These are phyloP conservation scores for Chaenocephalus aceratus DNA, from an alignment of 2,113 vertebrate species.

Conservation along the genomic window DNA sequence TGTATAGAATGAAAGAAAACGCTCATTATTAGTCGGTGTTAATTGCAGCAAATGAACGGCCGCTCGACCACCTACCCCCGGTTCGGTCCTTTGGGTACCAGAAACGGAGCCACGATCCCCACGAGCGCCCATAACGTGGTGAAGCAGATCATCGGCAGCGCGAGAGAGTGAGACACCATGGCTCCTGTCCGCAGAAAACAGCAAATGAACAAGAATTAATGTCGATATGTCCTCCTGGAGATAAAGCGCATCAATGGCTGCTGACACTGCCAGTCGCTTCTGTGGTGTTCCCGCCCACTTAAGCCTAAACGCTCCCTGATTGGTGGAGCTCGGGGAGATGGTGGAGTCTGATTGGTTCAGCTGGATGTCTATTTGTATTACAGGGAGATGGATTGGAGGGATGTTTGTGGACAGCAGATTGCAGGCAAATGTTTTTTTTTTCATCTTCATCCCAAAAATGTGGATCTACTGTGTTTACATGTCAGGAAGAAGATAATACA, in stretches of 20 bases:
- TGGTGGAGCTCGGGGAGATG: not conserved
- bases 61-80: constrained; percentile 86
- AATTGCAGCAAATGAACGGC: constrained; percentile 2
- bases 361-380: constrained; percentile 38
- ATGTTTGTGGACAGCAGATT: constrained; percentile 11
- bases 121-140: constrained; percentile 95
- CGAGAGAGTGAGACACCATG: constrained; percentile 94
- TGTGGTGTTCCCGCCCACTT: constrained; percentile 23
- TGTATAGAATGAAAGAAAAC: not conserved
- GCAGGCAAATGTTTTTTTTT: not conserved
- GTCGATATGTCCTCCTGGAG: constrained; percentile 11
- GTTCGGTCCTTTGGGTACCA: constrained; percentile 97
- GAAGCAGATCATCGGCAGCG: constrained; percentile 94
- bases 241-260: constrained; percentile 65
- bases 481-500: not conserved
- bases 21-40: not conserved
- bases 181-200: constrained; percentile 3
- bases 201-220: not conserved
- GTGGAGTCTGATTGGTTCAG: constrained; percentile 46
- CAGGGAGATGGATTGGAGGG: not conserved
- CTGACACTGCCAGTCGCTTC: constrained; percentile 9
- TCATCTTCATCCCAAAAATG: not conserved
- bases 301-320: not conserved
- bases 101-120: constrained; percentile 94
- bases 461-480: not conserved